Evolutionary conservation across 1,140 invertebrate species (phyloP).

Genomic region (Scaptomyza pallida): DNA sequence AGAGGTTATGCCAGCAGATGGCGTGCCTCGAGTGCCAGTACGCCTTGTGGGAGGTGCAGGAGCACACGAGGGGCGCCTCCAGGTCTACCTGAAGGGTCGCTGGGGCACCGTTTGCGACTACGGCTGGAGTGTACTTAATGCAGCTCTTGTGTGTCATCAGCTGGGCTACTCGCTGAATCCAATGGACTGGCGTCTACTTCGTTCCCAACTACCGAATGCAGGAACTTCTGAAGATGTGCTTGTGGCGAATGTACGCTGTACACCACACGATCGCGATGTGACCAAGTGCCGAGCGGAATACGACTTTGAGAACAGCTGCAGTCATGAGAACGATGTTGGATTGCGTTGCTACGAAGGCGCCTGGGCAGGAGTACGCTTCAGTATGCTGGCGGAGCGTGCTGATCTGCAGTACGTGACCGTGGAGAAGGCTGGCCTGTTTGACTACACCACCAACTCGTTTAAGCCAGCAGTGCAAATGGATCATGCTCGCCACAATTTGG

Average conservation of each 20-base stretch:
- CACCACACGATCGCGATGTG: conserved; percentile 95
- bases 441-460: conserved; percentile 95
- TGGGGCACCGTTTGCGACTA: conserved; percentile 99
- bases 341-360: conserved; percentile 94
- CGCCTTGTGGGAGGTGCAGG: conserved; percentile 90
- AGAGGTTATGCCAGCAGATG: conserved; percentile 85
- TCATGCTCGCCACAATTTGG: conserved; percentile 95
- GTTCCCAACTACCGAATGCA: conserved; percentile 91
- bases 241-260: conserved; percentile 95
- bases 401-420: conserved; percentile 95
- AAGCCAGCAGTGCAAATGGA: conserved; percentile 98
- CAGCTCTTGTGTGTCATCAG: conserved; percentile 97
- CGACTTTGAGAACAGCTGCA: conserved; percentile 95
- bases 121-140: conserved; percentile 96
- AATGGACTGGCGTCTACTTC: conserved; percentile 94
- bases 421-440: conserved; percentile 96
- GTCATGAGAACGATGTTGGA: conserved; percentile 94
- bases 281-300: conserved; percentile 93
- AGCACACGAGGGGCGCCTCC: conserved; percentile 90
- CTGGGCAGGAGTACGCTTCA: conserved; percentile 96
- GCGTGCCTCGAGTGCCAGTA: conserved; percentile 87
- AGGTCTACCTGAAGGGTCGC: conserved; percentile 91
- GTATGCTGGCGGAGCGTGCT: conserved; percentile 93
- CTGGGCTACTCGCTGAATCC: conserved; percentile 96
- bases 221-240: conserved; percentile 91